These are phyloP conservation scores for Fulmarus glacialis DNA, from an alignment of 2,113 vertebrate species.

Conservation along the genomic window DNA sequence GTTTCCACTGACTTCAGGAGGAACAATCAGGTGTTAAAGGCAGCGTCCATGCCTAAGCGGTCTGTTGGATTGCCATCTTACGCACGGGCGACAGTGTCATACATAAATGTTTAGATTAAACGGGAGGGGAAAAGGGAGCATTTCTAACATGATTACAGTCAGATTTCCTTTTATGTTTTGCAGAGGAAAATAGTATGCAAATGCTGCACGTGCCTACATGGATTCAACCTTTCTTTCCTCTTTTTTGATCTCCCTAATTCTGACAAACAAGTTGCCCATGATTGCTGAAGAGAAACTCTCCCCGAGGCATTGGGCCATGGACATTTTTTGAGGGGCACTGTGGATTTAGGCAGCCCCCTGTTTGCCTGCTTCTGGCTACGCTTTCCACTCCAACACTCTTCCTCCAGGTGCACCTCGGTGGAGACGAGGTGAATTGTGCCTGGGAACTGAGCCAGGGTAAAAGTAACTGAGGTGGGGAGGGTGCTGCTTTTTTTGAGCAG, in stretches of 20 bases:
- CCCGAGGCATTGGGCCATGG: accelerated
- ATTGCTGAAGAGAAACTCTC: neutral
- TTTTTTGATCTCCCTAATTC: conserved; percentile 4
- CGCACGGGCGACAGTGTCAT: neutral
- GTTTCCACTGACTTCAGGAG: conserved; percentile 32
- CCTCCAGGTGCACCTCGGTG: neutral
- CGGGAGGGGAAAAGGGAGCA: conserved; percentile 5
- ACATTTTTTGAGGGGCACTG: neutral
- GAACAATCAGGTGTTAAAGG: neutral
- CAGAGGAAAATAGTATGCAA: conserved; percentile 40
- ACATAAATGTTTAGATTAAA: neutral
- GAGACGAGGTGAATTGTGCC: neutral
- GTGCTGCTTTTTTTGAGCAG: neutral
- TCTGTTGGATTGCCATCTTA: neutral
- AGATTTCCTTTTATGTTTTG: conserved; percentile 31
- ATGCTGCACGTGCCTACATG: neutral
- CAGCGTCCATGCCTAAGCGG: accelerated
- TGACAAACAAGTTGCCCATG: neutral
- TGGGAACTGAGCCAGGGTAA: conserved; percentile 5
- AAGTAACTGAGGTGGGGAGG: conserved; percentile 10
- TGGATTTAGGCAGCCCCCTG: neutral
- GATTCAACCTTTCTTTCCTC: neutral
- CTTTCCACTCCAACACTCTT: neutral
- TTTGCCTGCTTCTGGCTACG: neutral
- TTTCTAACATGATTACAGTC: conserved; percentile 55